Conservation (phyloP, 2,797 vertebrate genomes). For the Sus cebifrons region DNA sequence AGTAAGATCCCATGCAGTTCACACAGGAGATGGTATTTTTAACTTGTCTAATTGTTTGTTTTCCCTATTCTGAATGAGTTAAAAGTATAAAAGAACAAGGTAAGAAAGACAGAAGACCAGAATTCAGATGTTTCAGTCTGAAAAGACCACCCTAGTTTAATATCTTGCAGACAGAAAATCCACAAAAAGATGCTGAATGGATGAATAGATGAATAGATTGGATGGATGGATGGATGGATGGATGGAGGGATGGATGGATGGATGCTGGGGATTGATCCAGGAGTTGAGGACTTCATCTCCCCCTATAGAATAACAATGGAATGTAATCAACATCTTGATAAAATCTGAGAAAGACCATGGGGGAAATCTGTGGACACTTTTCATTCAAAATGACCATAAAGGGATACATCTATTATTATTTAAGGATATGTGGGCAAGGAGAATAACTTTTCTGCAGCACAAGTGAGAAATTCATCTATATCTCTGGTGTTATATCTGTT, state of each 20-base stretch:
- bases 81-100: not conserved
- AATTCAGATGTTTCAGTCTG: not conserved
- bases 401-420: not conserved
- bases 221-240: not conserved
- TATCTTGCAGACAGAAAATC: not conserved
- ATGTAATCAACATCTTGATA: not conserved
- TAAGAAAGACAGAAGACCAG: not conserved
- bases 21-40: not conserved
- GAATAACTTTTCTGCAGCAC: not conserved
- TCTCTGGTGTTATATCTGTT: not conserved
- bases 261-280: not conserved
- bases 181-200: not conserved
- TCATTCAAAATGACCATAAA: not conserved
- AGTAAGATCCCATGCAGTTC: not conserved
- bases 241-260: not conserved
- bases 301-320: not conserved
- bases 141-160: not conserved
- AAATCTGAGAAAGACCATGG: not conserved
- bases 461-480: conserved; percentile 21
- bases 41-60: not conserved
- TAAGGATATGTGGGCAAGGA: not conserved
- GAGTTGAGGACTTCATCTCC: not conserved
- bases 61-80: conserved; percentile 9
- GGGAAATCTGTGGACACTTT: not conserved
- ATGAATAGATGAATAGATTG: not conserved